Conservation (phyloP, 2,113 vertebrate genomes). For the Pantherophis guttatus region DNA sequence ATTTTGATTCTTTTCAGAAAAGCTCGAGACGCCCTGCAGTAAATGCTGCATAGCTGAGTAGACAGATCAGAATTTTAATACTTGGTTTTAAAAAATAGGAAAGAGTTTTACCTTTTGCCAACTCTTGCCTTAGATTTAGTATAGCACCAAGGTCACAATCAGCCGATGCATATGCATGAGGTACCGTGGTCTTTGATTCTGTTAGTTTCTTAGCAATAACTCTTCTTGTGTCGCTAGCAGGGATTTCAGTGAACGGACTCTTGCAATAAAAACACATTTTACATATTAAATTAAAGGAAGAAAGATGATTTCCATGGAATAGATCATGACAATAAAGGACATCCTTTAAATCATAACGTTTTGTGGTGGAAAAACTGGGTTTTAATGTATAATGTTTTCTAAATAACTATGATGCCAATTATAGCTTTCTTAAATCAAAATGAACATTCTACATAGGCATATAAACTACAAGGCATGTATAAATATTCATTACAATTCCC, state of each 20-base stretch:
- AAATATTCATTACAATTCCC: background rate
- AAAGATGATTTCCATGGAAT: background rate
- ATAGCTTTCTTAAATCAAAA: background rate
- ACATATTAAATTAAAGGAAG: constrained; percentile 28
- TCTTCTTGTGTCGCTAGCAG: constrained; percentile 85
- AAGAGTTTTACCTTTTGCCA: constrained; percentile 79
- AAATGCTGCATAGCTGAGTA: background rate
- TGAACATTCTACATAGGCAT: background rate
- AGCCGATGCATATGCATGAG: constrained; percentile 87
- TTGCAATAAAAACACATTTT: constrained; percentile 51
- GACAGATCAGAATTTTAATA: background rate
- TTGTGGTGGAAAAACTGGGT: background rate
- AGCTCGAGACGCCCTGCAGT: background rate
- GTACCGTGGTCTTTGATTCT: constrained; percentile 91
- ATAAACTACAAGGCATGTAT: background rate
- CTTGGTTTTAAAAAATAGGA: background rate
- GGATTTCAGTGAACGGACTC: constrained; percentile 91
- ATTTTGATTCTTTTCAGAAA: background rate
- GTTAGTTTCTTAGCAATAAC: constrained; percentile 92
- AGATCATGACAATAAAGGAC: background rate
- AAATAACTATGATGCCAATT: background rate
- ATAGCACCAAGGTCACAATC: constrained; percentile 88
- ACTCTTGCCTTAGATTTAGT: constrained; percentile 79
- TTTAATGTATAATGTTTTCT: background rate
- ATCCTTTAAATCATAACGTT: background rate